Conservation (phyloP, 1,140 invertebrate species). For the Pristionchus pacificus region DNA sequence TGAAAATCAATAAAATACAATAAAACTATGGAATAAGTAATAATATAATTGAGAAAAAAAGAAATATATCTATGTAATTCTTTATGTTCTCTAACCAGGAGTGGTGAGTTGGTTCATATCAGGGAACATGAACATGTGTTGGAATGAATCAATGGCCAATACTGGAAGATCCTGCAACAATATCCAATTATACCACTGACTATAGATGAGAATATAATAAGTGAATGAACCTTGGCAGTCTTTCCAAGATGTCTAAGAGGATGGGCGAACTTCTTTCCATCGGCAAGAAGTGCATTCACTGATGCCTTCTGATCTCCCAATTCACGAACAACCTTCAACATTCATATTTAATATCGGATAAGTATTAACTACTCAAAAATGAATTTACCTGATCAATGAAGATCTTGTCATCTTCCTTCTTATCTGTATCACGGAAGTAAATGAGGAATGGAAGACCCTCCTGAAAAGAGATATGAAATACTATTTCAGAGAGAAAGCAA, state of each 20-base stretch:
- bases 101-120: slow-evolving; percentile 53
- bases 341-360: not conserved
- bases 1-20: slow-evolving; percentile 7
- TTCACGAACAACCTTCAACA: slow-evolving; percentile 44
- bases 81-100: slow-evolving; percentile 33
- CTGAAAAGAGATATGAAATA: slow-evolving; percentile 24
- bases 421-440: slow-evolving; percentile 72
- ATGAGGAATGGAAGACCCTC: slow-evolving; percentile 97
- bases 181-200: not conserved
- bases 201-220: not conserved
- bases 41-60: slow-evolving; percentile 9
- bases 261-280: slow-evolving; percentile 90
- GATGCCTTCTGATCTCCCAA: slow-evolving; percentile 67
- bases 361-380: no score
- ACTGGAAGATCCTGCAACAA: slow-evolving; percentile 75
- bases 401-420: slow-evolving; percentile 52
- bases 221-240: slow-evolving; percentile 61
- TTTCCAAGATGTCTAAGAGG: slow-evolving; percentile 96
- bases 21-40: not conserved
- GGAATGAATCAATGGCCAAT: slow-evolving; percentile 96
- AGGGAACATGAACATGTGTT: slow-evolving; percentile 96
- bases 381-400: slow-evolving; percentile 52
- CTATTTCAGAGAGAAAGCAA: no score
- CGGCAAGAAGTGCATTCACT: slow-evolving; percentile 91
- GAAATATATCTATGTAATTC: not conserved